phyloP scores from a whole-genome alignment of 2,888 invertebrate genomes.

The Trisateles emortualis region DNA sequence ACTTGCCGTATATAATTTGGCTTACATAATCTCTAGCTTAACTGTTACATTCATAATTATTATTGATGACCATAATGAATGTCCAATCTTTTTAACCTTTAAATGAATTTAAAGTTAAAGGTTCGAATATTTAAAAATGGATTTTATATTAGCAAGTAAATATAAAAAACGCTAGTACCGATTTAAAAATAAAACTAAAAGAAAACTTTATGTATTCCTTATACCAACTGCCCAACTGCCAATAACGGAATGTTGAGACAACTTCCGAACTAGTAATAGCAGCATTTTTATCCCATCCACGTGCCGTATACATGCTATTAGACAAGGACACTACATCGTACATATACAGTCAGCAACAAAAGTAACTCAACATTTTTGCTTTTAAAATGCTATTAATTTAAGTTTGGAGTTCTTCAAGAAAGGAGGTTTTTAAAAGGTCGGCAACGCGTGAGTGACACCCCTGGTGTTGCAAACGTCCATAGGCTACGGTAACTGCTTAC shows the following conservation, averaged over 20 bases:
- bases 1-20: too few species aligned
- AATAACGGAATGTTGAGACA: conserved; percentile 7
- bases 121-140: neutral
- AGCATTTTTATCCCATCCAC: neutral
- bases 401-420: too few species aligned
- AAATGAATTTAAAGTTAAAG: too few species aligned
- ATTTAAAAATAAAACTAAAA: neutral
- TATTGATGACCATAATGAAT: too few species aligned
- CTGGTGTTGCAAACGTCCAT: too few species aligned
- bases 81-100: too few species aligned
- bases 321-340: neutral
- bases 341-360: neutral
- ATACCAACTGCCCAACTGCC: neutral
- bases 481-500: too few species aligned
- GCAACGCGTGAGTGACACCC: too few species aligned
- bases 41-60: too few species aligned
- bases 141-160: neutral
- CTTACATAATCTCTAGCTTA: too few species aligned
- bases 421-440: too few species aligned
- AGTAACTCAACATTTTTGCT: neutral
- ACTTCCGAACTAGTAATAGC: conserved; percentile 9
- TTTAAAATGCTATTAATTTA: neutral
- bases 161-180: neutral
- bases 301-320: neutral
- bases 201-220: neutral